Base-by-base conservation (phyloP, 2,113 vertebrate genomes). In the Mirza zaza region DNA sequence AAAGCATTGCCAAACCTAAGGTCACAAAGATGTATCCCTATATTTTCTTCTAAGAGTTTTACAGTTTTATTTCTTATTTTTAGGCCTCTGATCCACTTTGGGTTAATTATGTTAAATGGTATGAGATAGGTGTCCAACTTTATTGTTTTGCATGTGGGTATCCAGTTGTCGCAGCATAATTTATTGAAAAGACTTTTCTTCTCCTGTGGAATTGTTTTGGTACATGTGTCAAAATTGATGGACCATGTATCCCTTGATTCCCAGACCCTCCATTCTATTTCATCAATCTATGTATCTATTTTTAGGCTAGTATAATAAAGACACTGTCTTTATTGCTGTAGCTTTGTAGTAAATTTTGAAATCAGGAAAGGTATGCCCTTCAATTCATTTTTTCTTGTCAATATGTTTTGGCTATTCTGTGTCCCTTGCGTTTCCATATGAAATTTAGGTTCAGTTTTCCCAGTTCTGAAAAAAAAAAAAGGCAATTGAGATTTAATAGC, bases 391-490 rank as follows among this genome's bases (percentile, higher is more conserved):
- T 80, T 89, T 39, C 50, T 88, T 90, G 39, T 94, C 18, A 84
- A 76, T 45, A 68, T 91, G 18, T 65, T 95, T 94, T 42, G 57
- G 12, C 36, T 96, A 52, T 92, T 65, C 29, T 89, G 29, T 12
- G 14, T 84, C 10, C 50, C 32, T 89, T 63, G 25, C 8, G 52
- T 55, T 82, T 89, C 61, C 55, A 21, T 21, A 80, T 57, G 59
- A 80, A 73, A 83, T n/a, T 93, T 80, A 96, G 90, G 34, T 82
- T 95, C 32, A 93, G 39, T 36, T 88, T 67, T 79, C 81, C n/a
- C 52, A 39, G 89, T 85, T 88, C 39, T 85, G 25, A 17, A 80
- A 96, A 61, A 36, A 18, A 82, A 34, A 29, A 61, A 70, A 91
- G 20, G 6, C 27, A 81, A 5, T 14, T 82, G 48, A 15, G 36